These are phyloP conservation scores for Cyclina sinensis DNA, from an alignment of 1,140 invertebrate species.

Conservation along the genomic window DNA sequence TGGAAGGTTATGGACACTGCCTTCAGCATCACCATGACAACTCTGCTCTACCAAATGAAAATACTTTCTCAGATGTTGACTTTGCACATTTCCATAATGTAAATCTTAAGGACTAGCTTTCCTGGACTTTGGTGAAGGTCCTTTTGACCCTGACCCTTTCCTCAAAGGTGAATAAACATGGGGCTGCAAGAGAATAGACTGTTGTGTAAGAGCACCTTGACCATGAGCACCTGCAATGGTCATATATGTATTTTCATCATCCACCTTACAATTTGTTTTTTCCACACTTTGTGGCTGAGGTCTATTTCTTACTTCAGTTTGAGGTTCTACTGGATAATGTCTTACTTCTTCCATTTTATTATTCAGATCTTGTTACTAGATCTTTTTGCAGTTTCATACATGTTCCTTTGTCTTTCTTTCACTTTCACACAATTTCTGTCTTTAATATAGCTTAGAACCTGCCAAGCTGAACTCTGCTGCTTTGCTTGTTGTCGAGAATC, in stretches of 20 bases:
- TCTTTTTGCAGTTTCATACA: background rate
- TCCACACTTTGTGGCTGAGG: constrained; percentile 8
- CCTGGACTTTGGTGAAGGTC: constrained; percentile 69
- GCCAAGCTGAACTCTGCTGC: constrained; percentile 83
- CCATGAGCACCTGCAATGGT: constrained; percentile 35
- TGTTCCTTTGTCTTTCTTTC: constrained; percentile 49
- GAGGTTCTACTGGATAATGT: constrained; percentile 57
- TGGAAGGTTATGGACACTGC: constrained; percentile 80
- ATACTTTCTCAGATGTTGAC: constrained; percentile 82
- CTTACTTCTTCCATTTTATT: background rate
- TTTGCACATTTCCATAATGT: constrained; percentile 67
- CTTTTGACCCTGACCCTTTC: background rate
- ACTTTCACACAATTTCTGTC: constrained; percentile 70
- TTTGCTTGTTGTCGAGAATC: constrained; percentile 82
- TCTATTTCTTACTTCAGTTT: constrained; percentile 45
- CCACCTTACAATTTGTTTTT: background rate
- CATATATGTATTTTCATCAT: constrained; percentile 47
- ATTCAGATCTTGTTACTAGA: constrained; percentile 40
- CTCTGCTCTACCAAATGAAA: constrained; percentile 79
- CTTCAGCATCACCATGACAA: constrained; percentile 84
- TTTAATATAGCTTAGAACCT: constrained; percentile 69
- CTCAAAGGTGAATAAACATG: constrained; percentile 84
- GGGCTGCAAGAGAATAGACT: constrained; percentile 71
- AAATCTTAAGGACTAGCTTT: constrained; percentile 69
- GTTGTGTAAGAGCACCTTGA: constrained; percentile 59